Evolutionary conservation across 1,140 invertebrate species (phyloP), one percentile per base, ranked within the genome.

Genomic region (Tetragonula clypearis): DNA sequence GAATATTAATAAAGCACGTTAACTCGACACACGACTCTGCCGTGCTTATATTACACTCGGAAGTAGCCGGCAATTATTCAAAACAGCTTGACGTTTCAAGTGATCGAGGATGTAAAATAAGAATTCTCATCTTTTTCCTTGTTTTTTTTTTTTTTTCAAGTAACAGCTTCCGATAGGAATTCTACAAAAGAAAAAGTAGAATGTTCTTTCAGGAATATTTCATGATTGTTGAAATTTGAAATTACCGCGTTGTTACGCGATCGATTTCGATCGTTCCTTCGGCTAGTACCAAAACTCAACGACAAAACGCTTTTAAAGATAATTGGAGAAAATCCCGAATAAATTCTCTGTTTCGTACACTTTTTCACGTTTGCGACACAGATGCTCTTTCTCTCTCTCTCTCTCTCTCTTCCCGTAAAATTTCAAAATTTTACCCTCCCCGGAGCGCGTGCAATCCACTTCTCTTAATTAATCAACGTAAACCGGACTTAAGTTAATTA

Each of bases 1-100:
- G 82, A 84, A 84, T 84, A 84, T 84, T 84, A 84, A 84, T 84
- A 84, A 79, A 79, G 76, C 72, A 49, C 76, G 82, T 71, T 84
- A 79, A 55, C 76, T 71, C 76, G 76, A 84, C 76, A 71, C 56
- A 72, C 56, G 41, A 58, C 66, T 62, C 15, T 56, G 82, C 12
- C 66, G 76, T 55, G 66, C 76, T 84, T 84, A 79, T 60, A 84
- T 72, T 71, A 77, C 75, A 53, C 76, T 84, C 76, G 76, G 66
- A 84, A 84, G 82, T 84, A 60, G 41, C 26, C 82, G 26, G 41
- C 68, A 72, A 84, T 84, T 84, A 84, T 84, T 84, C 76, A 79
- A 60, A 84, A 68, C 11, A 26, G 14, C 53, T 41, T 26, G 11
- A 49, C 35, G 19, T 19, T 69, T 35, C n/a, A 17, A 35, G 11